Percentiles rank a stretch among this genome's conserved stretches.
Evolutionary conservation across 2,888 invertebrate species (phyloP).

Genomic region (Pecten maximus): DNA sequence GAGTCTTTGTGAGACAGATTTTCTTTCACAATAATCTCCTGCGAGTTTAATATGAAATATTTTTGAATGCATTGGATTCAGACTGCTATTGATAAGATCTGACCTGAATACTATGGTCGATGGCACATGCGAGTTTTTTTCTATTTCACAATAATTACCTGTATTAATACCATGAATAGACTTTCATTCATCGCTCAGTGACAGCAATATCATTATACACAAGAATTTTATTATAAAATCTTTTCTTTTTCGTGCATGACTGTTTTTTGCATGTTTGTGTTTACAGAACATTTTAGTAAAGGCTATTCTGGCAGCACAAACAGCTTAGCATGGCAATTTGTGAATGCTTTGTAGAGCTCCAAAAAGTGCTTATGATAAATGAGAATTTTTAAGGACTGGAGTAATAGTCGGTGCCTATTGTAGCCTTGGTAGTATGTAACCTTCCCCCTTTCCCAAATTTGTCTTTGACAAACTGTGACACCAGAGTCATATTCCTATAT

Average conservation of each 20-base stretch:
- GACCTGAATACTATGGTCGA: neutral
- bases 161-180: conserved; percentile 14
- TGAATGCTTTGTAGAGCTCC: neutral
- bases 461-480: conserved; percentile 6
- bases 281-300: neutral
- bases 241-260: neutral
- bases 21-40: conserved; percentile 29
- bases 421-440: neutral
- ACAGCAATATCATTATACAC: neutral
- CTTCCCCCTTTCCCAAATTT: neutral
- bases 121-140: neutral
- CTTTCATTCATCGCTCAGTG: conserved; percentile 23
- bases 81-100: neutral
- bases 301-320: neutral
- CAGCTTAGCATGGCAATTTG: conserved; percentile 28
- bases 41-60: conserved; percentile 20
- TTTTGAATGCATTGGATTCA: conserved; percentile 23
- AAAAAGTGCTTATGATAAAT: neutral
- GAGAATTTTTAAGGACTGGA: neutral
- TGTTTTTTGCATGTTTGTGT: neutral
- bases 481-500: neutral
- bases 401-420: neutral
- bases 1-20: neutral
- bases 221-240: conserved; percentile 1
- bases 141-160: conserved; percentile 33